Base-by-base conservation (phyloP, 2,888 invertebrate species). In the Nysson spinosus region DNA sequence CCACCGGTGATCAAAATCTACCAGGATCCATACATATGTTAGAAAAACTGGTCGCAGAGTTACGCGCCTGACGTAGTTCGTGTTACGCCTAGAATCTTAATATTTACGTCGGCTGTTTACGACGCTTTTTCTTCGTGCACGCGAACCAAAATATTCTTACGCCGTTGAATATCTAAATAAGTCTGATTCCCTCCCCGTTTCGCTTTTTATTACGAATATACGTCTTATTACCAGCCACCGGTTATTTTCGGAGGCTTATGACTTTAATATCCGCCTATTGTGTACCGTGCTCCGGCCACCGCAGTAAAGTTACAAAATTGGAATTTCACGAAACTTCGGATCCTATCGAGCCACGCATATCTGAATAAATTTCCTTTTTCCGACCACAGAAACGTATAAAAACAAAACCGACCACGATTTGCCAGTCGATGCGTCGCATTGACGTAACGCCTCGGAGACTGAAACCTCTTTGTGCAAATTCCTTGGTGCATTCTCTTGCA, bases 261-360 rank as follows among this genome's bases (percentile, higher is more conserved):
- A 17, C n/a, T 40, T 7, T 30, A 20, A 22, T 12, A 32, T 44
- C 44, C 16, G 14, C n/a, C 44, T 12, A 34, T 34, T 34, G 34
- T 34, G 14, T 5, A 12, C 34, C 14, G 5, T 6, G 5, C 4
- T 9, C 4, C 2, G 11, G 34, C 16, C 2, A 9, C n/a, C 9
- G 9, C 11, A 2, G 12, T 16, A 6, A 1, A 16, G 42, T 28
- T 42, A 24, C 35, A 16, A 16, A 19, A 39, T 22, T 37, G 42
- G n/a, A 50, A 17, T 50, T 43, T 37, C 35, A 26, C n/a, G 20
- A 28, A 42, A 50, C 50, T 42, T 57, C 5, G n/a, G 6, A 9
- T 22, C 12, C 22, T 2, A 39, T n/a, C 26, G 20, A 24, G 20
- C 26, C 37, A 43, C 43, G 40, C 11, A 28, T 28, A 28, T 28